Evolutionary conservation across 2,797 vertebrate species (phyloP).

Genomic region (Oreochromis mossambicus): DNA sequence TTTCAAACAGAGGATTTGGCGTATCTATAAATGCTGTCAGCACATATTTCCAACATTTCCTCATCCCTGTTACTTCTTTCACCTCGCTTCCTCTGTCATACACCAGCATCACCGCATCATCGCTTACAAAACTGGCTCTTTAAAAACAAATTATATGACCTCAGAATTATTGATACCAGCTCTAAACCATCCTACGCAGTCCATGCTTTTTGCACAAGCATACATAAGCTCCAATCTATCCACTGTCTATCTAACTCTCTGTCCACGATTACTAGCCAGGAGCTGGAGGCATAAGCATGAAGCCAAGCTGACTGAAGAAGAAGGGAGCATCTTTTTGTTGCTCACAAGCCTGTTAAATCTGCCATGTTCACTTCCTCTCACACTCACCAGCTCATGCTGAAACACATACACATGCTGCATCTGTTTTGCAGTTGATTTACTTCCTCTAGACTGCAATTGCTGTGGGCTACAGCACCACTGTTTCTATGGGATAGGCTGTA

Average conservation of each 20-base stretch:
- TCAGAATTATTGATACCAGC: neutral
- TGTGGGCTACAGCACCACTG: constrained; percentile 20
- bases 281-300: constrained; percentile 4
- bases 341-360: constrained; percentile 47
- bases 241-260: neutral
- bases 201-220: neutral
- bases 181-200: neutral
- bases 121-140: neutral
- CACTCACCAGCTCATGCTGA: neutral
- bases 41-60: neutral
- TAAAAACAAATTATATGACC: neutral
- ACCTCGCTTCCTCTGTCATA: neutral
- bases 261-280: neutral
- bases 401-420: constrained; percentile 23
- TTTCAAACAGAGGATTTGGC: neutral
- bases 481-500: constrained; percentile 24
- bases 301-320: constrained; percentile 1
- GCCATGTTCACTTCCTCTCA: constrained; percentile 46
- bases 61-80: neutral
- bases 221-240: neutral
- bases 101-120: neutral
- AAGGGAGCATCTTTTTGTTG: constrained; percentile 26
- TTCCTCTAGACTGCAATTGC: constrained; percentile 18
- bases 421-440: constrained; percentile 47
- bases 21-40: neutral